phyloP scores from a whole-genome alignment of 1,140 invertebrate species.

The Sitobion miscanthi region DNA sequence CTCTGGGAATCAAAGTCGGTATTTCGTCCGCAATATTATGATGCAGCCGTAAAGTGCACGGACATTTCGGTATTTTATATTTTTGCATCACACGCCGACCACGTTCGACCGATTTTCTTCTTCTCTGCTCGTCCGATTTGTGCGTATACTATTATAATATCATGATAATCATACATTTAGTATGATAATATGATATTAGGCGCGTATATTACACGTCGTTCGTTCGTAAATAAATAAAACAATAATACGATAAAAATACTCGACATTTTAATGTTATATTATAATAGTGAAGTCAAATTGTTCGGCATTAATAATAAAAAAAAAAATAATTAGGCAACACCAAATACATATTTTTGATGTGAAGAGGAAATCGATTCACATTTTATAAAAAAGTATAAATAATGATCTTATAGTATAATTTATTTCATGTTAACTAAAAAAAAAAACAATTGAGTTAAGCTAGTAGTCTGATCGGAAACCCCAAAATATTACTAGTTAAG shows the following conservation, averaged over 20 bases:
- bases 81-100: neutral
- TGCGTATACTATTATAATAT: neutral
- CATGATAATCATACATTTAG: no score
- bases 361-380: no score
- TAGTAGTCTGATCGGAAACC: no score
- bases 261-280: neutral
- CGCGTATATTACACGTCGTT: neutral
- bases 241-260: neutral
- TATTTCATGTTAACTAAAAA: no score
- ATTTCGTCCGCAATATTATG: neutral
- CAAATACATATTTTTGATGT: no score
- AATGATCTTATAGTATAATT: no score
- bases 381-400: no score
- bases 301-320: no score
- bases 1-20: neutral
- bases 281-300: no score
- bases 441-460: no score
- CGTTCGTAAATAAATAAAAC: neutral
- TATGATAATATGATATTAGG: neutral
- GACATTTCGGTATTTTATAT: neutral
- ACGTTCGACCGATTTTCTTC: neutral
- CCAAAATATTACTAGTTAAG: no score
- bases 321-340: no score
- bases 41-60: neutral
- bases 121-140: neutral